A percentile compares a stretch with the other conserved stretches of the same genome.
Conservation (phyloP, 2,797 vertebrate genomes). For the Myotis pilosus region DNA sequence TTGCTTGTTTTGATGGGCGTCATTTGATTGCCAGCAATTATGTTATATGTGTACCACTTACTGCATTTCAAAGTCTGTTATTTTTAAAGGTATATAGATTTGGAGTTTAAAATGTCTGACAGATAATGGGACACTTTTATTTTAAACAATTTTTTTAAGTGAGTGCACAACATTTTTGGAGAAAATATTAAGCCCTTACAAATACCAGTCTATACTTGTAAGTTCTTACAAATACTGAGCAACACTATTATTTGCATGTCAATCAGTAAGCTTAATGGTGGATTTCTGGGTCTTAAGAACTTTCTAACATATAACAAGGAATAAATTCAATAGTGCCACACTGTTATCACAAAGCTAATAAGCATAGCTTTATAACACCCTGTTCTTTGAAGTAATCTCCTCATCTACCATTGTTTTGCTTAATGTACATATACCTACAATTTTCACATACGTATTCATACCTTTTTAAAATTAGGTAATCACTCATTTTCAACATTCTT, state of each 20-base stretch:
- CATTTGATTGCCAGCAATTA: conserved; percentile 62
- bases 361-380: conserved; percentile 13
- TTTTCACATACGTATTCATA: neutral
- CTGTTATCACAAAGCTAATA: conserved; percentile 61
- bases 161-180: conserved; percentile 34
- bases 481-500: conserved; percentile 62
- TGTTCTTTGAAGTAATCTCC: conserved; percentile 41
- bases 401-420: conserved; percentile 31
- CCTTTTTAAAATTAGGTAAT: conserved; percentile 31
- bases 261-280: conserved; percentile 60
- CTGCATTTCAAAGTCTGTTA: conserved; percentile 38
- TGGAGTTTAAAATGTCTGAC: conserved; percentile 10
- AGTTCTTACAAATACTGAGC: neutral
- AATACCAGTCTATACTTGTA: conserved; percentile 18
- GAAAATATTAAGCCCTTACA: conserved; percentile 56
- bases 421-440: conserved; percentile 6
- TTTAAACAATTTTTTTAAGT: conserved; percentile 54
- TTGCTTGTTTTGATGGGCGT: conserved; percentile 57
- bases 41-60: neutral
- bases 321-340: conserved; percentile 54
- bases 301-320: conserved; percentile 48
- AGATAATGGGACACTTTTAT: neutral
- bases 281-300: conserved; percentile 61
- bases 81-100: conserved; percentile 28
- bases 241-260: conserved; percentile 57